A percentile compares a stretch with the other conserved stretches of the same genome.
Conservation (phyloP, 2,888 invertebrate species). For the Matsumyia berberina region DNA sequence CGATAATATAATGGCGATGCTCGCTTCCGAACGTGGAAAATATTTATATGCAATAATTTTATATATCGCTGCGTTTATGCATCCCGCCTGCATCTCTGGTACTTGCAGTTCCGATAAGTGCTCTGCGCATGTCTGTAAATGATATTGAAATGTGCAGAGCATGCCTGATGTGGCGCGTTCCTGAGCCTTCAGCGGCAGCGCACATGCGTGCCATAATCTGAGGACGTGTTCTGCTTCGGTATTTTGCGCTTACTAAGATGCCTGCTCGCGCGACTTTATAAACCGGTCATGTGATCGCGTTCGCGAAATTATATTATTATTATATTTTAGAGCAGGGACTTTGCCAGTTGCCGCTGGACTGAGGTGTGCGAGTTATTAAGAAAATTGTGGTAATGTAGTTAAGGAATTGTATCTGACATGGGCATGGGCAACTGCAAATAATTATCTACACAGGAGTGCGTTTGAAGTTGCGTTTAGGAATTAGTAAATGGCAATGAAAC, state of each 20-base stretch:
- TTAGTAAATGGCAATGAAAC: no score
- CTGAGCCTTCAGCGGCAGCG: not conserved
- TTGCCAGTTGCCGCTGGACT: not conserved
- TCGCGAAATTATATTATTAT: slow-evolving; percentile 33
- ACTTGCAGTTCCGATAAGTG: slow-evolving; percentile 76
- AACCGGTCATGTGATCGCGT: slow-evolving; percentile 55
- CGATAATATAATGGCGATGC: slow-evolving; percentile 42
- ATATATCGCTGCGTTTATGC: slow-evolving; percentile 67
- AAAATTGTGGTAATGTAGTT: not conserved
- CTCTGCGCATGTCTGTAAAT: slow-evolving; percentile 66
- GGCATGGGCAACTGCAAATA: not conserved
- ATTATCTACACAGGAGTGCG: no score
- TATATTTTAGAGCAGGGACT: not conserved
- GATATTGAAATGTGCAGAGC: slow-evolving; percentile 66
- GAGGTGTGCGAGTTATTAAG: not conserved
- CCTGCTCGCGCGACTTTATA: not conserved
- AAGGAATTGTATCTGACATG: not conserved
- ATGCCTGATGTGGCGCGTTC: slow-evolving; percentile 27
- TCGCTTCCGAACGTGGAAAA: slow-evolving; percentile 53
- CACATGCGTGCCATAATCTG: slow-evolving; percentile 48
- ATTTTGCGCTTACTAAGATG: slow-evolving; percentile 22
- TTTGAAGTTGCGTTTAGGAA: no score
- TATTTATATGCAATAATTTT: slow-evolving; percentile 77
- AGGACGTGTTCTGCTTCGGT: slow-evolving; percentile 45
- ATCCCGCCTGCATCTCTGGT: slow-evolving; percentile 45